phyloP scores from a whole-genome alignment of 2,797 vertebrate genomes.

The Sebastiscus albofasciatus region DNA sequence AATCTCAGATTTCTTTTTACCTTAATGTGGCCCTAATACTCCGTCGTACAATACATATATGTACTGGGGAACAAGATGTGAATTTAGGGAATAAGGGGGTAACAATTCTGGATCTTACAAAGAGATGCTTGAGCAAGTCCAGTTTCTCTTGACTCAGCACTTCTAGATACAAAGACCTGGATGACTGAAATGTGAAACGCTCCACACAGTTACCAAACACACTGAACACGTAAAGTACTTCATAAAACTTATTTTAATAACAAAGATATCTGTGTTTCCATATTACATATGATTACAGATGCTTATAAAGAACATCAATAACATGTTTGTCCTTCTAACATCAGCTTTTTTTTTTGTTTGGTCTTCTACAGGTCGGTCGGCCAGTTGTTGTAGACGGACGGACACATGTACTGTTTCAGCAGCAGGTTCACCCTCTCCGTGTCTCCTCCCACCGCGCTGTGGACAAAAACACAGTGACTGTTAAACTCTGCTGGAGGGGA shows the following conservation, averaged over 20 bases:
- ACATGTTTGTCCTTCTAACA: background rate
- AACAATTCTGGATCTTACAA: background rate
- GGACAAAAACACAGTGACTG: constrained; percentile 9
- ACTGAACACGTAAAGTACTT: background rate
- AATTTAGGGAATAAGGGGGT: background rate
- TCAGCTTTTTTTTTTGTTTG: background rate
- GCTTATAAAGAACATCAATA: constrained; percentile 7
- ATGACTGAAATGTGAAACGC: background rate
- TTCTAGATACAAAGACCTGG: background rate
- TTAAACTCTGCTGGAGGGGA: background rate
- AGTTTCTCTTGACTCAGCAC: background rate
- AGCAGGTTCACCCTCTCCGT: constrained; percentile 76
- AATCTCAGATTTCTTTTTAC: too few species aligned
- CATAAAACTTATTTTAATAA: constrained; percentile 55
- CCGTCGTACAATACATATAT: too few species aligned
- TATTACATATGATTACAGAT: constrained; percentile 35
- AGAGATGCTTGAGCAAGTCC: background rate
- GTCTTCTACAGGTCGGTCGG: constrained; percentile 51
- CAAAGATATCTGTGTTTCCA: constrained; percentile 39
- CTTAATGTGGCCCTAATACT: too few species aligned
- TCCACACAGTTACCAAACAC: background rate
- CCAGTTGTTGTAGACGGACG: constrained; percentile 73
- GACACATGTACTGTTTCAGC: constrained; percentile 83
- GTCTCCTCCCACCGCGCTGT: constrained; percentile 71
- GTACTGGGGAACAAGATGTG: background rate